A percentile compares a stretch with the other conserved stretches of the same genome.
These are phyloP conservation scores for Metopolophium dirhodum DNA, from an alignment of 1,140 invertebrate species.

Conservation along the genomic window DNA sequence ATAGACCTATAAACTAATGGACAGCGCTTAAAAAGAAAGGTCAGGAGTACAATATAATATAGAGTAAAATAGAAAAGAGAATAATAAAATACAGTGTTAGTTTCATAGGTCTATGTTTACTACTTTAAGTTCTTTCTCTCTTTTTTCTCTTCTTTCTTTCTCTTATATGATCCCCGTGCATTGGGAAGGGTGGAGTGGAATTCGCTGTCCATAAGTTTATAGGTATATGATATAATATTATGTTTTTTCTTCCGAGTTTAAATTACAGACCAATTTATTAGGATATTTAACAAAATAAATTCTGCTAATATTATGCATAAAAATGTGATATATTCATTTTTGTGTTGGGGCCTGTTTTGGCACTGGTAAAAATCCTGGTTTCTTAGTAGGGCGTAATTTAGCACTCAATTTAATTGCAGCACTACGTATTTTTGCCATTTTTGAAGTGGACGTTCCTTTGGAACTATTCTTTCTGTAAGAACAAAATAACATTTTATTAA, in stretches of 20 bases:
- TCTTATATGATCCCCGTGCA: no score
- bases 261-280: not conserved
- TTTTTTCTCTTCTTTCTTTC: no score
- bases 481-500: not conserved
- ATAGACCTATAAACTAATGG: no score
- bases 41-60: no score
- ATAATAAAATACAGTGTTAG: no score
- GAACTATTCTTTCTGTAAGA: not conserved
- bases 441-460: not conserved
- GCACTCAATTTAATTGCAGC: slow-evolving; percentile 9
- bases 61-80: no score
- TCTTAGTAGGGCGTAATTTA: slow-evolving; percentile 28
- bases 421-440: slow-evolving; percentile 21
- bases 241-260: not conserved
- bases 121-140: no score
- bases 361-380: slow-evolving; percentile 15
- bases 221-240: no score
- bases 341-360: not conserved
- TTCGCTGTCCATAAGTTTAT: no score
- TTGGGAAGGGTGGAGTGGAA: no score
- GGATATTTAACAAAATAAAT: not conserved
- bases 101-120: no score
- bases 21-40: no score
- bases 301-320: not conserved
- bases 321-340: not conserved